Conservation (phyloP, 1,140 invertebrate genomes). For the Formica exsecta region DNA sequence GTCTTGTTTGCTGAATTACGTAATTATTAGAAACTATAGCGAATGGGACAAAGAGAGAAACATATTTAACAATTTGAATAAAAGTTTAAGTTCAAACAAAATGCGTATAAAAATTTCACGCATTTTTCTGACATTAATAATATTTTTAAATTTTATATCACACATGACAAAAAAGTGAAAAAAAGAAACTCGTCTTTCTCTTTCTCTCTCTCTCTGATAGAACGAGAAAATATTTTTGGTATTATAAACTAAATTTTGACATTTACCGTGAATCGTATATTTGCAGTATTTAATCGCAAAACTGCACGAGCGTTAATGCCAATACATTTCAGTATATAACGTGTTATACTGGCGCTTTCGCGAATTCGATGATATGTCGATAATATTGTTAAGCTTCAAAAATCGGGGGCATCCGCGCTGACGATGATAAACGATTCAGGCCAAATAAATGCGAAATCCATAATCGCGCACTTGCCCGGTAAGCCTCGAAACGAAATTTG, state of each 20-base stretch:
- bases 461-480: constrained; percentile 44
- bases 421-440: constrained; percentile 58
- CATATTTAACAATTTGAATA: neutral
- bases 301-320: constrained; percentile 48
- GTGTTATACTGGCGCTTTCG: constrained; percentile 58
- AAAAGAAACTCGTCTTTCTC: neutral
- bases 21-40: neutral
- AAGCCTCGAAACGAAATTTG: constrained; percentile 59
- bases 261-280: constrained; percentile 3
- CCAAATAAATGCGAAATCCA: constrained; percentile 61
- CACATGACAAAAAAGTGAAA: neutral
- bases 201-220: neutral
- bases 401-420: constrained; percentile 55
- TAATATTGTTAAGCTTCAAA: constrained; percentile 65
- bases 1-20: too few relatives aligned
- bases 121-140: neutral
- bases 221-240: constrained; percentile 1
- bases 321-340: constrained; percentile 29
- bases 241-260: constrained; percentile 30
- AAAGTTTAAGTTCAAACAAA: neutral
- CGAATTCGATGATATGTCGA: constrained; percentile 57
- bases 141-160: neutral
- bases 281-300: constrained; percentile 53
- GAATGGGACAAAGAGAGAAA: neutral
- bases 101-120: neutral